These are phyloP conservation scores for Cairina moschata DNA, from an alignment of 2,113 vertebrate genomes.

Conservation along the genomic window DNA sequence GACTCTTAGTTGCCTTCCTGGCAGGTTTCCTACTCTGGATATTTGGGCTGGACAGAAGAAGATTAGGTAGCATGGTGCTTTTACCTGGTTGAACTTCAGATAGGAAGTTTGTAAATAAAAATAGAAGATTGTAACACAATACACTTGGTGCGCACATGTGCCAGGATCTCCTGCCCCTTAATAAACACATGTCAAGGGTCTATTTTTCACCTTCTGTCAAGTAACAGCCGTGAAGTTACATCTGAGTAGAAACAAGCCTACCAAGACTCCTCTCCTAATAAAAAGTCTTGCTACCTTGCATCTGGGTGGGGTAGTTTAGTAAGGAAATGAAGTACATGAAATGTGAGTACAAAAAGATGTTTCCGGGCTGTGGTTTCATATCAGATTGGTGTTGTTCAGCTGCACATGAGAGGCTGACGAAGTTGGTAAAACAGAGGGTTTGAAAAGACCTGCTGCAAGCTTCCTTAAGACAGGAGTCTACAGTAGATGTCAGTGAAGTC, in stretches of 20 bases:
- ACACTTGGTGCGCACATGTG: background rate
- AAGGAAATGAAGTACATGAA: background rate
- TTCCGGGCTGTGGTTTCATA: background rate
- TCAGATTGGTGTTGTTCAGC: background rate
- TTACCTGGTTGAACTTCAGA: background rate
- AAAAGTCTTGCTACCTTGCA: background rate
- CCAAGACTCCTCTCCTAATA: background rate
- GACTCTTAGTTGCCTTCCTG: background rate
- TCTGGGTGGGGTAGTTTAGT: fast-evolving
- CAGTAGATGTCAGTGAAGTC: background rate
- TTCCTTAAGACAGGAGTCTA: background rate
- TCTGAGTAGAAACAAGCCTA: background rate
- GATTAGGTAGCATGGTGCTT: background rate
- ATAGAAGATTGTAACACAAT: background rate
- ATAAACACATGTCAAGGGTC: background rate
- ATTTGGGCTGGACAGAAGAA: background rate
- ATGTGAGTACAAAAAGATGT: background rate
- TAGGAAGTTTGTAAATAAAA: background rate
- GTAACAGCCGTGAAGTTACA: background rate
- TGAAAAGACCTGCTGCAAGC: background rate
- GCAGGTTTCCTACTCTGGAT: background rate
- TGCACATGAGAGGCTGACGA: background rate
- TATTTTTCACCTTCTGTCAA: background rate
- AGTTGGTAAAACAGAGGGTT: background rate
- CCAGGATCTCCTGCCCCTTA: background rate